A percentile compares a stretch with the other conserved stretches of the same genome.
These are phyloP conservation scores for Apeira syringaria DNA, from an alignment of 2,888 invertebrate species.

Conservation along the genomic window DNA sequence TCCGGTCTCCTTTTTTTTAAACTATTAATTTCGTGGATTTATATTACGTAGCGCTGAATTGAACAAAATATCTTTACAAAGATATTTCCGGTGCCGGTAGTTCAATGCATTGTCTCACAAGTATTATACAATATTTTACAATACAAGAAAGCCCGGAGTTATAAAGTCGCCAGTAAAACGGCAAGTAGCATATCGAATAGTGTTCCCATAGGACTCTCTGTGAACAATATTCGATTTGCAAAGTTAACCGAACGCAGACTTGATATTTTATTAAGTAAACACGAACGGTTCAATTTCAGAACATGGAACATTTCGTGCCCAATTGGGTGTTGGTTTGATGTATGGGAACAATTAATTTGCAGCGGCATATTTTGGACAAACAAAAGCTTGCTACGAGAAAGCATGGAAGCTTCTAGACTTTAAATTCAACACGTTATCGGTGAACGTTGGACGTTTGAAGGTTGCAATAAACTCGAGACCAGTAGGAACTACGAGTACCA, in stretches of 20 bases:
- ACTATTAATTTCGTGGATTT: too few species aligned
- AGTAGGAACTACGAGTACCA: background rate
- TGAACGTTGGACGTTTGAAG: slow-evolving; percentile 2
- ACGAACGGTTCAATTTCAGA: slow-evolving; percentile 2
- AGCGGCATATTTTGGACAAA: background rate
- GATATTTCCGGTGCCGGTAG: too few species aligned
- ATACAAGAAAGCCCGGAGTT: too few species aligned
- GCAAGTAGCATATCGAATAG: too few species aligned
- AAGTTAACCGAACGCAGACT: slow-evolving; percentile 9
- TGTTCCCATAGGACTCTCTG: too few species aligned
- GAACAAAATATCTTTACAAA: too few species aligned
- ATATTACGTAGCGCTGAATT: too few species aligned
- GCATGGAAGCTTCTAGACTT: background rate
- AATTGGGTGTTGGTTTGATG: background rate
- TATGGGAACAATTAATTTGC: background rate
- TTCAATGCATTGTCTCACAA: too few species aligned
- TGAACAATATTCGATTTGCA: slow-evolving; percentile 1
- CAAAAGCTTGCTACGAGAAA: too few species aligned
- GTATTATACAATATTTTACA: too few species aligned
- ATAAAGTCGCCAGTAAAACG: too few species aligned
- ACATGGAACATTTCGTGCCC: background rate
- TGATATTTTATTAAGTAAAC: slow-evolving; percentile 3
- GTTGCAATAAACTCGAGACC: slow-evolving; percentile 10
- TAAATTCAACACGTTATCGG: background rate
- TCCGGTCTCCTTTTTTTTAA: too few species aligned